A percentile compares a stretch with the other conserved stretches of the same genome.
Conservation (phyloP, 2,797 vertebrate genomes). For the Lutjanus argentimaculatus region DNA sequence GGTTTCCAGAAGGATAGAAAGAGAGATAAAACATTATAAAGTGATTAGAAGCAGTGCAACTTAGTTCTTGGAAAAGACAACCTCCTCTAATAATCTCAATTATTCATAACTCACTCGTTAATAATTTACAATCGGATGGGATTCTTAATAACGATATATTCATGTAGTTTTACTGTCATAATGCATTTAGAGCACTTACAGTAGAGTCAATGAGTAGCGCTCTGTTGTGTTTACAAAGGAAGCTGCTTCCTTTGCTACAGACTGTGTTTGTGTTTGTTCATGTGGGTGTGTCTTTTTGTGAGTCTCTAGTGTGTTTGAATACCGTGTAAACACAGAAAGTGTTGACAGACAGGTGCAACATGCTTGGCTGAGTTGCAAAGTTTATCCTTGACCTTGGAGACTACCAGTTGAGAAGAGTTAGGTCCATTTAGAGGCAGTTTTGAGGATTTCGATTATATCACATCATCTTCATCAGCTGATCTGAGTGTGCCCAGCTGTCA, state of each 20-base stretch:
- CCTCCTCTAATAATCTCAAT: slow-evolving; percentile 21
- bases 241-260: neutral
- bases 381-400: neutral
- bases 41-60: neutral
- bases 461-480: too few relatives aligned
- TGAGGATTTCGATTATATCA: neutral
- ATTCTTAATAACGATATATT: slow-evolving; percentile 2
- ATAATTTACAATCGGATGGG: slow-evolving; percentile 21
- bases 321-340: slow-evolving; percentile 1
- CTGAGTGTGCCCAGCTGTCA: too few relatives aligned
- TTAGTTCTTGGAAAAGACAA: slow-evolving; percentile 26
- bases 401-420: neutral
- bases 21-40: neutral
- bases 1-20: slow-evolving; percentile 7
- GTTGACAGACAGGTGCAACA: neutral
- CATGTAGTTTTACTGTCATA: neutral
- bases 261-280: slow-evolving; percentile 27
- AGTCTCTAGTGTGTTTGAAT: slow-evolving; percentile 18
- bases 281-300: slow-evolving; percentile 2
- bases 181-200: slow-evolving; percentile 49
- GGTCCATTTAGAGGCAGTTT: neutral
- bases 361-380: slow-evolving; percentile 1
- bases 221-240: neutral
- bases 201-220: neutral
- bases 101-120: slow-evolving; percentile 29